Evolutionary conservation across 2,113 vertebrate species (phyloP).

Genomic region (Odocoileus virginianus): DNA sequence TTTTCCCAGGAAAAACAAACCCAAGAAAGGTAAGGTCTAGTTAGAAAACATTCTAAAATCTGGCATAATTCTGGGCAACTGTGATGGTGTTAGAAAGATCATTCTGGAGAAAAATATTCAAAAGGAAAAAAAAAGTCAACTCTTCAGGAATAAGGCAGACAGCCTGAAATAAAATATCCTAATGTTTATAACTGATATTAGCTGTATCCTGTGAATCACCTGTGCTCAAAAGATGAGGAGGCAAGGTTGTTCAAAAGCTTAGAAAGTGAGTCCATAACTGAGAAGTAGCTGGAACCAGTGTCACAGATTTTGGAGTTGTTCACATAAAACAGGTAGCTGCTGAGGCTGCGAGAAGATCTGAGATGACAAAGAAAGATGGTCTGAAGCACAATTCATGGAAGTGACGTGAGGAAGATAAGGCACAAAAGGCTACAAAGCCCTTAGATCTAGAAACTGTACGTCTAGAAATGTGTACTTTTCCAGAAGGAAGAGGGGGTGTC

Average conservation of each 20-base stretch:
- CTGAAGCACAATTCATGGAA: not conserved
- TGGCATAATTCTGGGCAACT: not conserved
- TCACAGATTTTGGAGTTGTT: not conserved
- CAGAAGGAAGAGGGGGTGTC: not conserved
- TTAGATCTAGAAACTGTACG: not conserved
- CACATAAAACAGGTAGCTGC: not conserved
- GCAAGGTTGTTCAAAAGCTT: not conserved
- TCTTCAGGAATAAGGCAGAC: not conserved
- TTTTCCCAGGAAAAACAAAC: slow-evolving; percentile 12
- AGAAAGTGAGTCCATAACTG: not conserved
- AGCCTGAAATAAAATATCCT: not conserved
- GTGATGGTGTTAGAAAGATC: not conserved
- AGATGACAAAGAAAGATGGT: not conserved
- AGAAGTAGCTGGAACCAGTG: not conserved
- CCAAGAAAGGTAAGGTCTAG: not conserved
- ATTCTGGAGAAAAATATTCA: not conserved
- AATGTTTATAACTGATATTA: not conserved
- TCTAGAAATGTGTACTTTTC: not conserved
- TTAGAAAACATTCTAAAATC: not conserved
- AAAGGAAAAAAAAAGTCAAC: not conserved
- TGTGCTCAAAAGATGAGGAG: not conserved
- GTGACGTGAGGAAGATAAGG: not conserved
- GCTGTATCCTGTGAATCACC: not conserved
- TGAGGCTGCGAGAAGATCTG: not conserved
- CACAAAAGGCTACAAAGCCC: not conserved